Base-by-base conservation (phyloP, 2,888 invertebrate species). In the Ormia ochracea region DNA sequence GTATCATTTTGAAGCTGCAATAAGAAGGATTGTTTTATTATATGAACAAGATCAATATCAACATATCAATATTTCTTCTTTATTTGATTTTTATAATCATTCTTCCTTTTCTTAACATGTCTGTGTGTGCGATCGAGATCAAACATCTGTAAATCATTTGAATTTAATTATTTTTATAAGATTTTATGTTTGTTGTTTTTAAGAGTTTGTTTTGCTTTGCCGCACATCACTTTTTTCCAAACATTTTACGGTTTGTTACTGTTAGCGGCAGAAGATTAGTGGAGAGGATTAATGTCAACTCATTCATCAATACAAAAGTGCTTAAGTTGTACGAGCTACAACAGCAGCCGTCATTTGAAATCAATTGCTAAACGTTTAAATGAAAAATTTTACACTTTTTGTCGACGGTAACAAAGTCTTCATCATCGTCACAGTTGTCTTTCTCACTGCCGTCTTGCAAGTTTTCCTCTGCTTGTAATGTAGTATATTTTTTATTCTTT, bases 211-310 rank as follows among this genome's bases (percentile, higher is more conserved):
- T 45, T 61, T 21, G 31, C 1, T 56, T 45, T 68, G 33, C 31
- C 66, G 52, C 43, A 59, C 61, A 23, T 41, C 59, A 26, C 56
- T 59, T 41, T 36, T 21, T 70, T 36, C 54, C 12, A 54, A 45
- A 17, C 50, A 14, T 73, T 54, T 54, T 54, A 52, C 41, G 36
- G 50, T 69, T 63, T 66, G 4, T 50, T 50, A 23, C 33, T 76
- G 17, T 73, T 79, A 72, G 78, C 79, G 82, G 81, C 78, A 70
- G 72, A 65, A 78, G 81, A 83, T 82, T 82, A 82, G 83, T 81
- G 33, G 78, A 83, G 82, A 83, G 87, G 87, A 88, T 88, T 89
- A 88, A 89, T 88, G 89, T 88, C 88, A 83, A 85, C 85, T 84
- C 88, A 88, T 88, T 88, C 87, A 88, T 87, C 87, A 87, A 83